Evolutionary conservation across 1,140 invertebrate species (phyloP), one percentile per base, ranked within the genome.

Genomic region (Temnothorax nylanderi): DNA sequence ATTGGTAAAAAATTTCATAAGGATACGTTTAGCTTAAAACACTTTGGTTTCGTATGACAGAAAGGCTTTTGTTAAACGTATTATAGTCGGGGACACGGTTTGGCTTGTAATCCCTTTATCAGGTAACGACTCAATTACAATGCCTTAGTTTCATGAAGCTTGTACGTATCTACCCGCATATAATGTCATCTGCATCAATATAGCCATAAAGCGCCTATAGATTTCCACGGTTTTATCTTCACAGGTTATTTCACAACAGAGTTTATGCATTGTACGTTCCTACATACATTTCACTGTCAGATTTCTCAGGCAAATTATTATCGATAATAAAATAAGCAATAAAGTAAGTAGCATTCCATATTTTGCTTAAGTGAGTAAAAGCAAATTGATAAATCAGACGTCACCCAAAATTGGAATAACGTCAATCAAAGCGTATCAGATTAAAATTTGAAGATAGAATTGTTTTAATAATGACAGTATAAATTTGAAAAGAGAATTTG

Each of bases 191-290:
- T n/a, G 18, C 44, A 47, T 62, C 51, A 47, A 47, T n/a, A 47
- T n/a, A 32, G 44, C 21, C 34, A 32, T 71, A 81, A 58, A 51
- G 16, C 26, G 18, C n/a, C 2, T 81, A 26, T 44, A 56, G 51
- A 11, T 10, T 56, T 78, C 7, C 47, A 47, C 6, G 34, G 2
- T 82, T 62, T 47, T 34, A 82, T 82, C 65, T 82, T 82, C n/a
- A 47, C 18, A 37, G 10, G 7, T 13, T 32, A 47, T 82, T 81
- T 71, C 21, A 60, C n/a, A 3, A 8, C n/a, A 41, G 26, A 26
- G 1, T 56, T 81, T 56, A 26, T 54, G 8, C 49, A 11, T 34
- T 34, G 5, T 69, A 6, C 21, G 6, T 6, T 26, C 34, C 0
- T 18, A 47, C 51, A 18, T 32, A 32, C 4, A 26, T 21, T 60